Evolutionary conservation across 2,888 invertebrate species (phyloP), one percentile per base, ranked within the genome.

Genomic region (Sesia bembeciformis): DNA sequence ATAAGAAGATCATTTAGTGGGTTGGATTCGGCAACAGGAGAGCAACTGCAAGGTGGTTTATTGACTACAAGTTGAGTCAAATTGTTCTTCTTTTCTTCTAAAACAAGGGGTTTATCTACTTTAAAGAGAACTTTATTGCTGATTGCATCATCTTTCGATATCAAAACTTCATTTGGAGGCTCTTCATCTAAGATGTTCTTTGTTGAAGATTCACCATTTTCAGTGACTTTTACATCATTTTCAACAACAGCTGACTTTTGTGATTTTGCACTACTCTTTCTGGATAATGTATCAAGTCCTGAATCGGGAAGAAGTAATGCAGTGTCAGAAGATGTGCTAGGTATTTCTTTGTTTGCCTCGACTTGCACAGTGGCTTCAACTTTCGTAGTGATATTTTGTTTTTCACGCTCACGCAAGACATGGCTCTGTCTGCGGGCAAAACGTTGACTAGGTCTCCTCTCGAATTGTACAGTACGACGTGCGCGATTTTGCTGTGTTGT

Each of bases 381-480:
- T 71, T 85, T 85, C 4, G 72, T 57, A 3, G 51, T 6, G 40
- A 23, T 50, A 52, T 60, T 83, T 68, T 93, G 93, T 74, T 92
- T 92, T 69, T 95, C 95, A 53, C 95, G 90, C 79, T 97, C 96
- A 43, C 96, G 88, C 53, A 96, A 77, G 40, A 97, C 94, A 76
- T 97, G 97, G 58, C 96, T 97, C 76, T 97, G 97, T 55, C 98
- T 91, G 54, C 97, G 92, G 41, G 98, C 98, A 78, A 97, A 99
- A 60, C 99, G 91, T 82, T 99, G 99, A 85, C 98, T 98, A 0
- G 99, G 98, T 54, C 98, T 92, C 58, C 99, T 91, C 84, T 99
- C 99, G 80, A 99, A 97, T 76, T 98, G 97, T 4, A 98, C 98
- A 1, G 97, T 97, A 54, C 98, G 92, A 51, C 98, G 91, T 1